phyloP scores from a whole-genome alignment of 2,113 vertebrate species.

The Neolamprologus hecqui region DNA sequence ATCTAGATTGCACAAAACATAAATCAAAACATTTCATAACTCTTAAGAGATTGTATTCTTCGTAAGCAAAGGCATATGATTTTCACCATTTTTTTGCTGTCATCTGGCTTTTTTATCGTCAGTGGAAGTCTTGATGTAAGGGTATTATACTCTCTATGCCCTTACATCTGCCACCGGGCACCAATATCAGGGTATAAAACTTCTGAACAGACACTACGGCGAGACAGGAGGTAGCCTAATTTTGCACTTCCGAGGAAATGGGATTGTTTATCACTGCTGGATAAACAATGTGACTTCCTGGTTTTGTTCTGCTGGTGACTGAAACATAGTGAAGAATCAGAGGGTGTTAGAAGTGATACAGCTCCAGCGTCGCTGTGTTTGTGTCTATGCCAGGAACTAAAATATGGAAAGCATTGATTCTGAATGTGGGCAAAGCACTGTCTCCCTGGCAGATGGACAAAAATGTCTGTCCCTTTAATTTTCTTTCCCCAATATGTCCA shows the following conservation, averaged over 20 bases:
- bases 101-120: neutral
- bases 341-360: slow-evolving; percentile 21
- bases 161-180: neutral
- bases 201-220: neutral
- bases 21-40: neutral
- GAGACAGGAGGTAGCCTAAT: slow-evolving; percentile 58
- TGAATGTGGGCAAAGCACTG: neutral
- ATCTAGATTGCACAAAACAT: neutral
- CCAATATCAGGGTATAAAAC: neutral
- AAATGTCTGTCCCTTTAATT: neutral
- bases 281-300: slow-evolving; percentile 65
- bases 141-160: neutral
- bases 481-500: neutral
- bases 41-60: neutral
- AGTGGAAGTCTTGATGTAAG: slow-evolving; percentile 3
- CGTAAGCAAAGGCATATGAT: neutral
- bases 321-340: neutral
- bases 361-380: neutral
- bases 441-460: neutral
- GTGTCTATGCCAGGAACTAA: neutral
- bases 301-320: slow-evolving; percentile 60
- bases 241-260: slow-evolving; percentile 52
- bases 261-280: slow-evolving; percentile 62
- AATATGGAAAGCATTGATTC: neutral
- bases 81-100: neutral